Evolutionary conservation across 2,888 invertebrate genomes (phyloP).

Genomic region (Marronus borbonicus): DNA sequence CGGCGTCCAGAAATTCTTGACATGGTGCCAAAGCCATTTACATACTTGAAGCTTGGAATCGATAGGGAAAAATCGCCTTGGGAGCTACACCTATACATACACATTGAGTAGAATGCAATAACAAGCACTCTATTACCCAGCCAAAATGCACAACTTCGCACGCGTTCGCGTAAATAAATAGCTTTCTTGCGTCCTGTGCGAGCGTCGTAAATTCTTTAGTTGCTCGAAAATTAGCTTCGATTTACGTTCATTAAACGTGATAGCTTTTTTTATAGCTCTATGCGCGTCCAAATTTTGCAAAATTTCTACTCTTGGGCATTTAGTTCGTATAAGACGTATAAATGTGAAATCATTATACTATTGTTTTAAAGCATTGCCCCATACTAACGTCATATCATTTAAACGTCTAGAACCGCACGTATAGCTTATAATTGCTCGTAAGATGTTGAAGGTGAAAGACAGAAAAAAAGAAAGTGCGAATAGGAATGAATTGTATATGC

Average conservation of each 20-base stretch:
- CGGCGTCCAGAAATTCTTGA: conserved; percentile 42
- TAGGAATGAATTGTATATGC: background rate
- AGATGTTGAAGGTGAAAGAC: conserved; percentile 13
- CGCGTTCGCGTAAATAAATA: conserved; percentile 4
- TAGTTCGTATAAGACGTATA: too few species aligned
- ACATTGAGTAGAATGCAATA: background rate
- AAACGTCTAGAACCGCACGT: background rate
- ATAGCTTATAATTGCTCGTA: background rate
- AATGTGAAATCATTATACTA: background rate
- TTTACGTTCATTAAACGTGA: background rate
- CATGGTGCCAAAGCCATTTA: conserved; percentile 31
- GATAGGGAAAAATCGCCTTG: conserved; percentile 25
- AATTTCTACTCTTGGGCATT: too few species aligned
- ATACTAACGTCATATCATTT: background rate
- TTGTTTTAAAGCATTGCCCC: background rate
- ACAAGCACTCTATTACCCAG: background rate
- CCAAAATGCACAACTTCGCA: conserved; percentile 14
- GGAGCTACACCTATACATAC: conserved; percentile 2
- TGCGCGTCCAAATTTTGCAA: too few species aligned
- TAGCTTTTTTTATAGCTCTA: background rate
- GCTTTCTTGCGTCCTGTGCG: conserved; percentile 3
- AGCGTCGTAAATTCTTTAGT: conserved; percentile 12
- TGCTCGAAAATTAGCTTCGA: background rate
- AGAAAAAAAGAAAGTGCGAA: conserved; percentile 17
- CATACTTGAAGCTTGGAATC: conserved; percentile 39